Conservation (phyloP, 1,140 invertebrate genomes). For the Drosophila sproati region DNA sequence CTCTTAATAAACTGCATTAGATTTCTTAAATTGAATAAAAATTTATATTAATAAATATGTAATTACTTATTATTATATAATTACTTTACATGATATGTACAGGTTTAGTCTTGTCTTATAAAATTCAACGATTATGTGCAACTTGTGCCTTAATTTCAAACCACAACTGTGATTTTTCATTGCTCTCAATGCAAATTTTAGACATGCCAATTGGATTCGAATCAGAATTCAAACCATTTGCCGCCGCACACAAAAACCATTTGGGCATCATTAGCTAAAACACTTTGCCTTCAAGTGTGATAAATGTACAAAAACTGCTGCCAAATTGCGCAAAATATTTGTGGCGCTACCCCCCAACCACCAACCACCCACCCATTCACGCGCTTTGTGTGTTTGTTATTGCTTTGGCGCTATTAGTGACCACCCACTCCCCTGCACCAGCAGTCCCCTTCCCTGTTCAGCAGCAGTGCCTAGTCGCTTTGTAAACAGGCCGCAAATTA, state of each 20-base stretch:
- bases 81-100: too few relatives aligned
- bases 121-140: too few relatives aligned
- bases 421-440: neutral
- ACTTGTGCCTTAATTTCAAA: neutral
- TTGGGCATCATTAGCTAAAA: constrained; percentile 66
- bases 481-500: constrained; percentile 76
- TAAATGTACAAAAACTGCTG: constrained; percentile 68
- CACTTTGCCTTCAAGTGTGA: constrained; percentile 74
- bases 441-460: neutral
- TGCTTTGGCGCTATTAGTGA: constrained; percentile 24
- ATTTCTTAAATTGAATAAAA: too few relatives aligned
- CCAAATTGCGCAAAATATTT: constrained; percentile 71
- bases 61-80: too few relatives aligned
- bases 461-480: constrained; percentile 48
- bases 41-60: too few relatives aligned
- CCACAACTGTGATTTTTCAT: neutral
- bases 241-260: neutral
- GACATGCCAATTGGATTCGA: neutral
- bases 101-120: too few relatives aligned
- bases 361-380: neutral
- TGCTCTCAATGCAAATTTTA: neutral
- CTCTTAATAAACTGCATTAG: too few relatives aligned
- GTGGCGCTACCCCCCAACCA: constrained; percentile 13
- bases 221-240: constrained; percentile 18
- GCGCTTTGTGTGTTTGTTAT: constrained; percentile 45